Evolutionary conservation across 2,113 vertebrate species (phyloP).

Genomic region (Myotis yumanensis): DNA sequence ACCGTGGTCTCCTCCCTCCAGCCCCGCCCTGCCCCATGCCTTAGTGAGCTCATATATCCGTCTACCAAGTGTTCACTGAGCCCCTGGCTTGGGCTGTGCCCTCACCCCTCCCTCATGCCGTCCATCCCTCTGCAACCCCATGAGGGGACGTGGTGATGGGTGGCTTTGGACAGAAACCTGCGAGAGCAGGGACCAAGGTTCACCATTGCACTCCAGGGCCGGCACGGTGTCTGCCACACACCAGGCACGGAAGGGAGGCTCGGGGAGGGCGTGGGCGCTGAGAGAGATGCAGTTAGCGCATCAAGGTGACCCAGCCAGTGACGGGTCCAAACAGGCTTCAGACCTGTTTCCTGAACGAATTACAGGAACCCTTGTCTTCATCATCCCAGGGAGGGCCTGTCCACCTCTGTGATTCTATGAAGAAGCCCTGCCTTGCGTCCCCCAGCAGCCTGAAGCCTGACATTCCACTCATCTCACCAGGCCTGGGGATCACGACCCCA

Average conservation of each 20-base stretch:
- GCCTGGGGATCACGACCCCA: not conserved
- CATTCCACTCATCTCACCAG: not conserved
- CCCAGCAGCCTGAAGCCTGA: no score
- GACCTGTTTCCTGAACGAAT: not conserved
- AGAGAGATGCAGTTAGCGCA: rapidly evolving
- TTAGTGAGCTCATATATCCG: not conserved
- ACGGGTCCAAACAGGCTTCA: no score
- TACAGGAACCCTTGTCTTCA: not conserved
- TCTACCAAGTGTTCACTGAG: not conserved
- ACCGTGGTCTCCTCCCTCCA: not conserved
- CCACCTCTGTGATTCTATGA: not conserved
- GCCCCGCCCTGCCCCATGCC: not conserved
- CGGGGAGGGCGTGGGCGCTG: no score
- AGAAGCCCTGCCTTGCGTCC: not conserved
- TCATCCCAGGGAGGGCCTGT: not conserved
- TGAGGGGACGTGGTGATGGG: rapidly evolving
- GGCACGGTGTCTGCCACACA: not conserved
- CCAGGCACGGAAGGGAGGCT: not conserved
- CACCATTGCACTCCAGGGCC: not conserved
- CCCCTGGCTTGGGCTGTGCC: not conserved
- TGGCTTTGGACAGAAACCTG: not conserved
- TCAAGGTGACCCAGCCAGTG: not conserved
- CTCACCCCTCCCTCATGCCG: rapidly evolving
- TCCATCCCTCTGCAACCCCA: rapidly evolving
- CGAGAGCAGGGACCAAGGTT: not conserved